A percentile compares a stretch with the other conserved stretches of the same genome.
phyloP scores from a whole-genome alignment of 2,797 vertebrate species.

The Acanthurus leucopareius region DNA sequence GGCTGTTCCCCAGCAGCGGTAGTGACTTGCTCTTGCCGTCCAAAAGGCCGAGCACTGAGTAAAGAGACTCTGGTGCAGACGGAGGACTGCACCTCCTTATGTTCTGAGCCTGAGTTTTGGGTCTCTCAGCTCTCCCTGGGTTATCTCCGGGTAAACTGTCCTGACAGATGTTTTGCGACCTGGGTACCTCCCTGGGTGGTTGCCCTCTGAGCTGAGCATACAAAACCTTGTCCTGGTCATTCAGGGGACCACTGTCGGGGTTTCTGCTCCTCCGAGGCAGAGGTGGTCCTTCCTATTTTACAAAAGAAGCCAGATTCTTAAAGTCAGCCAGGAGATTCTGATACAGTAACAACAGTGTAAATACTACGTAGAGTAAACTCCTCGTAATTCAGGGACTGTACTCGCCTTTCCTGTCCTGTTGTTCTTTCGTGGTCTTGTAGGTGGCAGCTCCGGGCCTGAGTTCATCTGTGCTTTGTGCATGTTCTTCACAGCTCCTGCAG shows the following conservation, averaged over 20 bases:
- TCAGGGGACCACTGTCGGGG: slow-evolving; percentile 32
- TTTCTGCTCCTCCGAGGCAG: slow-evolving; percentile 76
- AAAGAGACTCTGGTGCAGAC: slow-evolving; percentile 53
- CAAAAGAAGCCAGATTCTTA: slow-evolving; percentile 38
- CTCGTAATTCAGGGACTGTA: background rate
- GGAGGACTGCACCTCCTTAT: slow-evolving; percentile 35
- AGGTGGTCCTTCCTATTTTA: slow-evolving; percentile 75
- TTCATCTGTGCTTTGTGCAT: slow-evolving; percentile 40
- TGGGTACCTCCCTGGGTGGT: slow-evolving; percentile 29
- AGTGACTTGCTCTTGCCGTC: slow-evolving; percentile 78
- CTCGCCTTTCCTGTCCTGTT: slow-evolving; percentile 60
- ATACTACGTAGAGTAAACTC: background rate
- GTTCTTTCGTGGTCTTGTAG: slow-evolving; percentile 64
- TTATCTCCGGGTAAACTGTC: slow-evolving; percentile 26
- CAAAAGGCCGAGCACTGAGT: slow-evolving; percentile 77
- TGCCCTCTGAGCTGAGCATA: slow-evolving; percentile 83
- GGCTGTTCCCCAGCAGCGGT: slow-evolving; percentile 65
- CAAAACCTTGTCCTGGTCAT: slow-evolving; percentile 52
- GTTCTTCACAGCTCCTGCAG: slow-evolving; percentile 57
- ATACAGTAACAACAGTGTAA: background rate
- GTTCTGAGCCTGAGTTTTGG: slow-evolving; percentile 13
- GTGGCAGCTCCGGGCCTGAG: slow-evolving; percentile 46
- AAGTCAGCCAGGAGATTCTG: slow-evolving; percentile 3
- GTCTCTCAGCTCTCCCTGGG: slow-evolving; percentile 18
- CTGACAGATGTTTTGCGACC: slow-evolving; percentile 24